Percentiles rank a stretch among this genome's conserved stretches.
Evolutionary conservation across 2,797 vertebrate species (phyloP).

Genomic region (Alosa sapidissima): DNA sequence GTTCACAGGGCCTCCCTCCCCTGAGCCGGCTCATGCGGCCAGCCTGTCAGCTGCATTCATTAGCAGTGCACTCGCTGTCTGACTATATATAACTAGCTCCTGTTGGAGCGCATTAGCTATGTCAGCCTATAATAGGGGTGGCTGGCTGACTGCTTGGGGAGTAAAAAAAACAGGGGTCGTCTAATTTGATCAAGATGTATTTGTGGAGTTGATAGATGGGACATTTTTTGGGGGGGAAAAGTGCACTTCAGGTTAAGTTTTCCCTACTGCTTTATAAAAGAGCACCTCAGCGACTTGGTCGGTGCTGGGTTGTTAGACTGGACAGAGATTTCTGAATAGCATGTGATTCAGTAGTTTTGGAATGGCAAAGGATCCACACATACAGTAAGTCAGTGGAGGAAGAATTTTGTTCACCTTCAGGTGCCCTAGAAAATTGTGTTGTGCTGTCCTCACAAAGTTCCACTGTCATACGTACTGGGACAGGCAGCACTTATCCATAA

Average conservation of each 20-base stretch:
- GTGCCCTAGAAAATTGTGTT: constrained; percentile 2
- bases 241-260: constrained; percentile 5
- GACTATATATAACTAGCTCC: constrained; percentile 74
- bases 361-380: not conserved
- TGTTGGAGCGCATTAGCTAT: constrained; percentile 64
- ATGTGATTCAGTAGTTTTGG: not conserved
- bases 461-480: not conserved
- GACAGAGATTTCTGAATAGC: not conserved
- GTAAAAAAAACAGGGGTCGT: constrained; percentile 3
- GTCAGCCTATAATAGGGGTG: constrained; percentile 60
- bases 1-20: constrained; percentile 64
- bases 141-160: constrained; percentile 35
- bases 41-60: constrained; percentile 76
- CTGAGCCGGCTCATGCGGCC: constrained; percentile 62
- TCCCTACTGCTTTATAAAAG: not conserved
- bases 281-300: not conserved
- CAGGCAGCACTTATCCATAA: not conserved
- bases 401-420: not conserved
- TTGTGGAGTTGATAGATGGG: constrained; percentile 16
- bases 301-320: not conserved
- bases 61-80: constrained; percentile 70
- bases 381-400: not conserved
- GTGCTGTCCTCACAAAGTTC: constrained; percentile 3
- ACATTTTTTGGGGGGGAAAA: not conserved
- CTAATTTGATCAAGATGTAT: constrained; percentile 25